A percentile compares a stretch with the other conserved stretches of the same genome.
Conservation (phyloP, 2,888 invertebrate species). For the Agrochola lota region DNA sequence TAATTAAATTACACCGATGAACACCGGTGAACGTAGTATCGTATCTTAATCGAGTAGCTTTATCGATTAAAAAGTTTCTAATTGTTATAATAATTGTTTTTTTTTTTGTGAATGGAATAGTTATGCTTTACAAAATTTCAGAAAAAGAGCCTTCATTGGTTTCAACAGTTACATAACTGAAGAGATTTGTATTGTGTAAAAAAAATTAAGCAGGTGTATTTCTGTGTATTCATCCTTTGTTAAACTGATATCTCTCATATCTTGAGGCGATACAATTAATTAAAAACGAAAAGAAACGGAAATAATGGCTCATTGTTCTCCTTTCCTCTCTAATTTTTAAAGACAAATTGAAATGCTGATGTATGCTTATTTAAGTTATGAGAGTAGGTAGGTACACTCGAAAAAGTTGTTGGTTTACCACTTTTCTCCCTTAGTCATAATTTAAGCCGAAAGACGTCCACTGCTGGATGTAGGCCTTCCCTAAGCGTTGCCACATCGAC, state of each 20-base stretch:
- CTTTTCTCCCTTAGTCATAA: neutral
- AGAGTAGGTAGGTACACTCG: neutral
- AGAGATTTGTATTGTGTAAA: constrained; percentile 11
- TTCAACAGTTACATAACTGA: constrained; percentile 41
- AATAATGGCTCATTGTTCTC: constrained; percentile 21
- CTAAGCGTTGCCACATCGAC: neutral
- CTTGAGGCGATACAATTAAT: constrained; percentile 31
- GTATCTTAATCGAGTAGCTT: constrained; percentile 27
- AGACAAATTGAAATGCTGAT: neutral
- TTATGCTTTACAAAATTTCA: constrained; percentile 26
- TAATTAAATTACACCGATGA: constrained; percentile 1
- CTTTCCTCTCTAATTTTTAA: neutral
- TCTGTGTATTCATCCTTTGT: constrained; percentile 43
- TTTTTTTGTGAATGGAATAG: constrained; percentile 47
- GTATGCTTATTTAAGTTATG: neutral
- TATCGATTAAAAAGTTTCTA: constrained; percentile 57
- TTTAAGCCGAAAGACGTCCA: neutral
- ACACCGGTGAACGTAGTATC: constrained; percentile 14
- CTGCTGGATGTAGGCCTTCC: neutral
- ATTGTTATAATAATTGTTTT: constrained; percentile 47
- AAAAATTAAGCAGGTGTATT: constrained; percentile 26
- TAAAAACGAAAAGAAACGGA: constrained; percentile 16
- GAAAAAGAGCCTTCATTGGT: constrained; percentile 38
- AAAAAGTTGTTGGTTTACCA: no score
- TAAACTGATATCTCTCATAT: constrained; percentile 33